Base-by-base conservation (phyloP, 2,888 invertebrate genomes). In the Dugesia japonica region DNA sequence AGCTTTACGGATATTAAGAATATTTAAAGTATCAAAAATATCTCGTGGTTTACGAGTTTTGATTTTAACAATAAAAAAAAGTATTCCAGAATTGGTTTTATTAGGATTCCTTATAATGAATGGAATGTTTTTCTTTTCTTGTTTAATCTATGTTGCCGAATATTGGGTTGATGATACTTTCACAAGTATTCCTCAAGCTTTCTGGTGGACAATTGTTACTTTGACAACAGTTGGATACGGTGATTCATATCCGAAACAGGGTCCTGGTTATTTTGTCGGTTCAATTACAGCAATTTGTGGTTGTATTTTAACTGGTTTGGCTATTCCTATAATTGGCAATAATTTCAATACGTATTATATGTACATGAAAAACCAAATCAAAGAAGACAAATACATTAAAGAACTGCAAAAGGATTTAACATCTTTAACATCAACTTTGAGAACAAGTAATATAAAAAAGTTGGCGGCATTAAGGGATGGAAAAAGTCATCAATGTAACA, bases 91-190 rank as follows among this genome's bases (percentile, higher is more conserved):
- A 78, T 80, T 83, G 9, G 79, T 83, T 79, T 79, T 83, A n/a
- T 82, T 83, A 81, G 81, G 81, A 75, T 82, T 83, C 1, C 82
- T 83, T 76, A 78, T 83, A 26, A 78, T 83, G 28, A 82, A 83
- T 74, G 82, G 82, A 0, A 83, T 83, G 82, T 81, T 83, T 17
- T 81, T 83, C 56, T 83, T 83, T 79, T 82, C 82, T n/a, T 82
- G 83, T 1, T 79, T 83, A 28, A 81, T 83, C 28, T 83, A 82
- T 79, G 83, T 82, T 74, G 82, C 82, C 0, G 82, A 83, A 75
- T 80, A 80, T 15, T 20, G 56, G 71, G 79, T 80, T 28, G 79
- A 81, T 73, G 81, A 80, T 26, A 77, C 77, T 0, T 78, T 78
- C 33, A 33, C 38, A 17, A 74, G 78, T 74, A 78, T 78, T 72